A percentile compares a stretch with the other conserved stretches of the same genome.
phyloP scores from a whole-genome alignment of 2,797 vertebrate genomes.

The Limnodromus scolopaceus region DNA sequence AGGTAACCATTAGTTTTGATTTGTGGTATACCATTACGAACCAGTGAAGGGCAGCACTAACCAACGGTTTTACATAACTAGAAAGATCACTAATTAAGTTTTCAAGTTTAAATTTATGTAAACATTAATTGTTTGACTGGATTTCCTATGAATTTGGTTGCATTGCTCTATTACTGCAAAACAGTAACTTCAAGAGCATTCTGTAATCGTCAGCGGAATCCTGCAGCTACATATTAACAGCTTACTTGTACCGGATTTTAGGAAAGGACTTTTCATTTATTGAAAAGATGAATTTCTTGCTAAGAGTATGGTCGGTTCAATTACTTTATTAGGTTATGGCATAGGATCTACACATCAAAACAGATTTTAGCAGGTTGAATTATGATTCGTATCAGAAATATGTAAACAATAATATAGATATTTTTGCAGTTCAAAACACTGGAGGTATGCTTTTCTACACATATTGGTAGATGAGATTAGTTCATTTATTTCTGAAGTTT shows the following conservation, averaged over 20 bases:
- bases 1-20: slow-evolving; percentile 21
- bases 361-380: background rate
- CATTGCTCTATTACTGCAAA: background rate
- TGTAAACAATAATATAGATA: background rate
- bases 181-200: background rate
- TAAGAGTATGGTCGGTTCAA: background rate
- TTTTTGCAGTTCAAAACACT: background rate
- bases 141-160: background rate
- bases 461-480: background rate
- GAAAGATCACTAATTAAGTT: slow-evolving; percentile 15
- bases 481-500: background rate
- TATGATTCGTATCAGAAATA: background rate
- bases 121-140: background rate
- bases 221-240: background rate
- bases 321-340: background rate
- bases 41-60: slow-evolving; percentile 67
- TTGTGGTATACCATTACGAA: slow-evolving; percentile 56
- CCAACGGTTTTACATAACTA: slow-evolving; percentile 43
- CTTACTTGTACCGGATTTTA: background rate
- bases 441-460: background rate
- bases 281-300: background rate
- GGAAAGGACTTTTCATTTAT: background rate
- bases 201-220: background rate
- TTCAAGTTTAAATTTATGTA: slow-evolving; percentile 1
- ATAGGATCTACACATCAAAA: background rate